Evolutionary conservation across 1,140 invertebrate species (phyloP), one percentile per base, ranked within the genome.

Genomic region (Brachionus calyciflorus): DNA sequence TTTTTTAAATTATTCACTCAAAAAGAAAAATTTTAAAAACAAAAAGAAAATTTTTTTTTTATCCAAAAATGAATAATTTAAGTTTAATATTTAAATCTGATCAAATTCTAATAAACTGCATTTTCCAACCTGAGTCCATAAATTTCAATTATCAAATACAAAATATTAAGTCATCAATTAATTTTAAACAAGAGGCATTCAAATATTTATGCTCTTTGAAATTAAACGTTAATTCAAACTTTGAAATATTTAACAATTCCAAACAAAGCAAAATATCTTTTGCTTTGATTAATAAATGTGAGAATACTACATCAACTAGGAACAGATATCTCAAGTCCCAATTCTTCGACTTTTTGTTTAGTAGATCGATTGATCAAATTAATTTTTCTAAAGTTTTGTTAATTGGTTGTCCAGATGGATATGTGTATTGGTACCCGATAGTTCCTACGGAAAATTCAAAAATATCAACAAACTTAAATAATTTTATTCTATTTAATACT

Each of bases 371-470:
- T 17, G 37, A 60, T 33, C 37, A 5, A 5, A 9, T 60, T 5
- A 30, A 60, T 17, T n/a, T n/a, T n/a, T n/a, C n/a, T n/a, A 60
- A 17, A 33, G 55, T 60, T n/a, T 24, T 65, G 24, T 14, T 65
- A 24, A 65, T 65, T 24, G 40, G 24, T 26, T 41, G 37, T 3
- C 44, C 37, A 44, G 60, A 65, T 65, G 60, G 60, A 10, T 65
- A 44, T 44, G n/a, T 65, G 21, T 65, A 65, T 46, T 65, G 60
- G 60, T 65, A 65, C 4, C 60, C 60, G 24, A 41, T 65, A 24
- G 7, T 10, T 41, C 24, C 17, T 17, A n/a, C 5, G 7, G 37
- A 7, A 17, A 17, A 37, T 14, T n/a, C 14, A 1, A 2, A 44
- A 4, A 24, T 65, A 19, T 37, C 55, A 33, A 33, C 17, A 30